These are phyloP conservation scores for Eugnorisma glareosa DNA, from an alignment of 2,888 invertebrate species.

Conservation along the genomic window DNA sequence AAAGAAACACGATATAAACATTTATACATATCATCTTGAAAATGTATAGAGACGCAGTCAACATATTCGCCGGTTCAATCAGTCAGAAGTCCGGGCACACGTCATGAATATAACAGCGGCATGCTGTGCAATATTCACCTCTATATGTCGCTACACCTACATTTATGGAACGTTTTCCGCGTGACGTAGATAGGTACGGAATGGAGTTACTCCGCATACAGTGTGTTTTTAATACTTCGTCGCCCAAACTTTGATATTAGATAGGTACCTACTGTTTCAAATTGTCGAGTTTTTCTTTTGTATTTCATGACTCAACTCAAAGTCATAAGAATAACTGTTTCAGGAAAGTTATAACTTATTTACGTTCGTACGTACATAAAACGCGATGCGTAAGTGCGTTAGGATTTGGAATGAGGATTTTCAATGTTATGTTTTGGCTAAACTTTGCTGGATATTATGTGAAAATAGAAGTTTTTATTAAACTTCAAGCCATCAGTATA, in stretches of 20 bases:
- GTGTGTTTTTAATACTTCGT: slow-evolving; percentile 53
- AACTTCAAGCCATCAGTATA: background rate
- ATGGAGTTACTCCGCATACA: slow-evolving; percentile 24
- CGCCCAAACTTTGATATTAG: slow-evolving; percentile 54
- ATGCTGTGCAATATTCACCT: slow-evolving; percentile 79
- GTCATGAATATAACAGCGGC: slow-evolving; percentile 86
- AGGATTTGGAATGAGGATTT: slow-evolving; percentile 34
- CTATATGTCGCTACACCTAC: slow-evolving; percentile 67
- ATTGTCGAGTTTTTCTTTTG: slow-evolving; percentile 52
- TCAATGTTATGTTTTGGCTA: slow-evolving; percentile 13
- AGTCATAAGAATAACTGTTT: slow-evolving; percentile 56
- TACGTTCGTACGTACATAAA: slow-evolving; percentile 43
- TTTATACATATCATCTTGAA: slow-evolving; percentile 38
- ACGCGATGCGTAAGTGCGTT: slow-evolving; percentile 31
- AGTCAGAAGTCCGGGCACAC: slow-evolving; percentile 81
- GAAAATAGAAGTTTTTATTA: background rate
- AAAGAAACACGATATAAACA: slow-evolving; percentile 22
- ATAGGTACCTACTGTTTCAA: slow-evolving; percentile 43
- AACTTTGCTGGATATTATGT: background rate
- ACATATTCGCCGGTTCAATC: slow-evolving; percentile 81
- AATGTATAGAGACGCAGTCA: slow-evolving; percentile 68
- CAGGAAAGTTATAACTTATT: slow-evolving; percentile 53
- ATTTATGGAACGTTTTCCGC: slow-evolving; percentile 49
- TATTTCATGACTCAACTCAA: slow-evolving; percentile 41
- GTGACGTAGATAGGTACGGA: slow-evolving; percentile 29